Conservation (phyloP, 2,113 vertebrate genomes). For the Sardina pilchardus region DNA sequence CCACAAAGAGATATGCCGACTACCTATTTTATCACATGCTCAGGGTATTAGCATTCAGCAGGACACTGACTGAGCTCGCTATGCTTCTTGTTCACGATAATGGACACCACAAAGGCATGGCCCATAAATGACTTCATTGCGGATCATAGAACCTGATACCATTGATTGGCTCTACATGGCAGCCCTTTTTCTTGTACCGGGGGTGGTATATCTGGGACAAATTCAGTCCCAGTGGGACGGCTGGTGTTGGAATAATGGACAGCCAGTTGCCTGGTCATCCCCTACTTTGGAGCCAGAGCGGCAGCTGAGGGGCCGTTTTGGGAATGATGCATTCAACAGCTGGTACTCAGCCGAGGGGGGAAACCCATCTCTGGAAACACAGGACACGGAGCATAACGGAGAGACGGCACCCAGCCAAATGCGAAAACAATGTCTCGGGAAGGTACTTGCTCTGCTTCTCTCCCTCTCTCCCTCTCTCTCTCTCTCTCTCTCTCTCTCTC, state of each 20-base stretch:
- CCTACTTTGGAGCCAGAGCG: slow-evolving; percentile 45
- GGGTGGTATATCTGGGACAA: slow-evolving; percentile 27
- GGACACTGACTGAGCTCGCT: not conserved
- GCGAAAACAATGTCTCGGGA: slow-evolving; percentile 48
- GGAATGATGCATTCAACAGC: slow-evolving; percentile 67
- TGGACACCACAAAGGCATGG: not conserved
- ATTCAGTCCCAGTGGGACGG: not conserved
- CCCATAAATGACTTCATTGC: slow-evolving; percentile 44
- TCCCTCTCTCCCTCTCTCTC: not conserved
- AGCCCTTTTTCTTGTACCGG: slow-evolving; percentile 44
- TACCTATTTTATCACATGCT: not conserved
- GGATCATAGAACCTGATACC: slow-evolving; percentile 57
- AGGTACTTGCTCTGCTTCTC: slow-evolving; percentile 11
- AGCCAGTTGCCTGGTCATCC: slow-evolving; percentile 55
- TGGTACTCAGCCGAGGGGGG: slow-evolving; percentile 55
- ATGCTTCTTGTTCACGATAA: not conserved
- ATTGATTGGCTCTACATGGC: slow-evolving; percentile 55
- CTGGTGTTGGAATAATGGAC: slow-evolving; percentile 39
- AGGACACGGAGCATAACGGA: slow-evolving; percentile 55
- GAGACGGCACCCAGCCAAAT: slow-evolving; percentile 56
- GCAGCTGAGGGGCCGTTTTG: slow-evolving; percentile 70
- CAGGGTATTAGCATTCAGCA: not conserved
- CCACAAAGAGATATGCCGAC: not conserved
- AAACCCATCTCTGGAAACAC: slow-evolving; percentile 46
- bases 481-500: not conserved